These are phyloP conservation scores for Amorpha juglandis DNA, from an alignment of 2,888 invertebrate species.

Conservation along the genomic window DNA sequence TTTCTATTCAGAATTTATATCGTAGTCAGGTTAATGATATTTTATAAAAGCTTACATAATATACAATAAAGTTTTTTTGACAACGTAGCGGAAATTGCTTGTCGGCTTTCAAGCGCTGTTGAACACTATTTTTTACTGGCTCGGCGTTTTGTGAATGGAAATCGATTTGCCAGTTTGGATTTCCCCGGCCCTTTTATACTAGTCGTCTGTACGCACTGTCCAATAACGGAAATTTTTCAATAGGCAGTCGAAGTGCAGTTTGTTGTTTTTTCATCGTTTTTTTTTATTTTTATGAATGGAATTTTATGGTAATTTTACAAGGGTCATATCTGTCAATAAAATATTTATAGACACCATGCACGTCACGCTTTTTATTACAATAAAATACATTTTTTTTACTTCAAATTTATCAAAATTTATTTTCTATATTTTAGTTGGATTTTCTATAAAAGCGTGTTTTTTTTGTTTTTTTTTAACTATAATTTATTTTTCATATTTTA, in stretches of 20 bases:
- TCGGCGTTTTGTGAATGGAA: conserved; percentile 26
- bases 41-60: neutral
- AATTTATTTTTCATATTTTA: no score
- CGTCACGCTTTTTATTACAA: no score
- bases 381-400: no score
- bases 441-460: no score
- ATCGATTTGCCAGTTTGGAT: conserved; percentile 37
- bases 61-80: neutral
- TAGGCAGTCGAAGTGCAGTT: neutral
- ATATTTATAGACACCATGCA: no score
- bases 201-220: neutral
- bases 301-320: no score
- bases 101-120: conserved; percentile 31
- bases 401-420: no score
- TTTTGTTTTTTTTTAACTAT: no score
- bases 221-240: conserved; percentile 2
- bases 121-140: conserved; percentile 34
- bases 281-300: neutral
- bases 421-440: no score
- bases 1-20: no score
- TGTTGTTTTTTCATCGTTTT: neutral
- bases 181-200: conserved; percentile 18
- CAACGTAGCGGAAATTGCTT: neutral
- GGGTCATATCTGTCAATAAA: no score
- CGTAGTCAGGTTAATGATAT: no score